Evolutionary conservation across 1,140 invertebrate genomes (phyloP).

Genomic region (Trypoxylus dichotomus): DNA sequence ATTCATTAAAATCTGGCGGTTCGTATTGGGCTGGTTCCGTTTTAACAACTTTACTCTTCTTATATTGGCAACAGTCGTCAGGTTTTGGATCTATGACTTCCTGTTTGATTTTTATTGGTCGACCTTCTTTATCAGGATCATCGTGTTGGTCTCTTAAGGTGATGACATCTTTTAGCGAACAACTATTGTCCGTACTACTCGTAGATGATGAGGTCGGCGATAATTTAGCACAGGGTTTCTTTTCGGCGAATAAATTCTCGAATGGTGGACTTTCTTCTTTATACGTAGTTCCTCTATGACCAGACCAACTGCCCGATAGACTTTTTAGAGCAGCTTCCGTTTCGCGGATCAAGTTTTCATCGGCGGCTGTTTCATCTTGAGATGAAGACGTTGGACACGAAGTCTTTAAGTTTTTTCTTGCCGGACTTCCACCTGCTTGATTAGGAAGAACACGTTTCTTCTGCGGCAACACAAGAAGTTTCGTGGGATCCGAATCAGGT

Average conservation of each 20-base stretch:
- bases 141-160: constrained; percentile 62
- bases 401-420: constrained; percentile 56
- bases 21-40: constrained; percentile 59
- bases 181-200: constrained; percentile 62
- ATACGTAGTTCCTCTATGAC: constrained; percentile 64
- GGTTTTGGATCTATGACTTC: constrained; percentile 38
- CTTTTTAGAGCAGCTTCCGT: constrained; percentile 83
- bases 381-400: constrained; percentile 38
- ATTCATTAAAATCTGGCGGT: constrained; percentile 74
- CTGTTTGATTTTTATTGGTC: constrained; percentile 47
- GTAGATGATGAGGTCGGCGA: constrained; percentile 65
- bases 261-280: constrained; percentile 77
- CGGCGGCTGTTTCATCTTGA: constrained; percentile 64
- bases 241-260: constrained; percentile 84
- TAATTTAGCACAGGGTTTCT: constrained; percentile 66
- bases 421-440: constrained; percentile 55
- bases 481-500: constrained; percentile 52
- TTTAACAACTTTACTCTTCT: constrained; percentile 43
- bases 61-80: constrained; percentile 39
- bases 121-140: constrained; percentile 46
- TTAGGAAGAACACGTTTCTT: constrained; percentile 62
- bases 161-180: constrained; percentile 67
- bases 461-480: constrained; percentile 60
- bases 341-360: constrained; percentile 80
- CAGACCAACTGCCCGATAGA: constrained; percentile 78